These are phyloP conservation scores for Danionella dracula DNA, from an alignment of 2,797 vertebrate species.

Conservation along the genomic window DNA sequence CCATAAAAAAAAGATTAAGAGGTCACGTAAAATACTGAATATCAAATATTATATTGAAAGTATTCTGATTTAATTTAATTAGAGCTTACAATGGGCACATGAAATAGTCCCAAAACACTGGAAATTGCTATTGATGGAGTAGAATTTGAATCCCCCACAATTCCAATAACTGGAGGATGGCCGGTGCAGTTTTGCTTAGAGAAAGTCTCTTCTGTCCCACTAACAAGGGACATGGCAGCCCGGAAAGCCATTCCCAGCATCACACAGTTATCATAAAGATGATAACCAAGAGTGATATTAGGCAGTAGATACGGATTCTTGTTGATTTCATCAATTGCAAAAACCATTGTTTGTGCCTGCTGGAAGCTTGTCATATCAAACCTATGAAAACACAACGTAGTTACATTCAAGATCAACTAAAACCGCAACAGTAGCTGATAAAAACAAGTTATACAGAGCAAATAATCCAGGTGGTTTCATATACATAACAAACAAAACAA, in stretches of 20 bases:
- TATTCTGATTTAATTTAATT: too few relatives aligned
- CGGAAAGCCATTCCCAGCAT: constrained; percentile 60
- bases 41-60: too few relatives aligned
- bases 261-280: constrained; percentile 67
- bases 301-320: constrained; percentile 57
- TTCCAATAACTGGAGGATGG: constrained; percentile 46
- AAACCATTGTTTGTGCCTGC: constrained; percentile 59
- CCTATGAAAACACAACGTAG: constrained; percentile 33
- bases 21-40: neutral
- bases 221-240: constrained; percentile 55
- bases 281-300: constrained; percentile 67
- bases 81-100: constrained; percentile 49
- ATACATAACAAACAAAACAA: neutral
- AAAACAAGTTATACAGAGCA: neutral
- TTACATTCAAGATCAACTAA: too few relatives aligned
- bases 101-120: constrained; percentile 50
- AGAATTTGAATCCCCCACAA: constrained; percentile 52
- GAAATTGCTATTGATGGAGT: constrained; percentile 53
- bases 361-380: constrained; percentile 56
- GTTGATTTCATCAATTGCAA: constrained; percentile 66
- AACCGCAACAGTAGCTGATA: neutral
- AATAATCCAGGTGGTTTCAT: neutral
- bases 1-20: neutral
- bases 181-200: constrained; percentile 29
- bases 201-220: constrained; percentile 30